Percentiles rank a stretch among this genome's conserved stretches.
Evolutionary conservation across 2,113 vertebrate genomes (phyloP).

Genomic region (Lanius ludovicianus): DNA sequence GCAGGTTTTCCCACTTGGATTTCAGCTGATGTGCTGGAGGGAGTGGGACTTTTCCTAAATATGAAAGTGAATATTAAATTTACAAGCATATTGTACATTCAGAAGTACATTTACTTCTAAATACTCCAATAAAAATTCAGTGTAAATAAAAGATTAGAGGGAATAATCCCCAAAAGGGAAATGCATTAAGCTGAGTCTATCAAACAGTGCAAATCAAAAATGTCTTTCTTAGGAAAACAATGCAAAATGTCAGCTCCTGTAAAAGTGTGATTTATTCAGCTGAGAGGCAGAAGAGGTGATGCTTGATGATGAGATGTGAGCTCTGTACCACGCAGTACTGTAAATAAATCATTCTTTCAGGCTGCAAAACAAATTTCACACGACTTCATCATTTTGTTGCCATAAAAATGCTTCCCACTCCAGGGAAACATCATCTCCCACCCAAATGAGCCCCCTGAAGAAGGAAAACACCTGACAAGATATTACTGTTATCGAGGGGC

Average conservation of each 20-base stretch:
- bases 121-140: constrained; percentile 28
- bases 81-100: constrained; percentile 19
- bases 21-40: constrained; percentile 76
- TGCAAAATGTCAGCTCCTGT: constrained; percentile 3
- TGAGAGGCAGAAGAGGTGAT: constrained; percentile 48
- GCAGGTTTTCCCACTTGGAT: constrained; percentile 87
- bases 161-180: constrained; percentile 45
- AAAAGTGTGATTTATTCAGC: constrained; percentile 29
- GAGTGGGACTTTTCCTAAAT: constrained; percentile 59
- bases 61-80: constrained; percentile 29
- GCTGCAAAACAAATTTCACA: constrained; percentile 41
- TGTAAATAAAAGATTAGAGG: constrained; percentile 49
- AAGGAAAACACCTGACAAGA: constrained; percentile 65
- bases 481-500: constrained; percentile 33
- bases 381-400: constrained; percentile 55
- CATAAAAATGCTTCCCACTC: constrained; percentile 63
- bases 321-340: neutral
- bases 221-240: constrained; percentile 42
- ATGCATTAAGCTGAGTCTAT: constrained; percentile 18
- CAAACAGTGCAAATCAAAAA: constrained; percentile 35
- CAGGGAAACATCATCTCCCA: constrained; percentile 31
- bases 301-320: constrained; percentile 16
- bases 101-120: constrained; percentile 37
- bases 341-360: constrained; percentile 57
- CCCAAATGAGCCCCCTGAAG: constrained; percentile 16